Percentiles rank a stretch among this genome's conserved stretches.
These are phyloP conservation scores for Argyrosomus japonicus DNA, from an alignment of 2,113 vertebrate species.

Conservation along the genomic window DNA sequence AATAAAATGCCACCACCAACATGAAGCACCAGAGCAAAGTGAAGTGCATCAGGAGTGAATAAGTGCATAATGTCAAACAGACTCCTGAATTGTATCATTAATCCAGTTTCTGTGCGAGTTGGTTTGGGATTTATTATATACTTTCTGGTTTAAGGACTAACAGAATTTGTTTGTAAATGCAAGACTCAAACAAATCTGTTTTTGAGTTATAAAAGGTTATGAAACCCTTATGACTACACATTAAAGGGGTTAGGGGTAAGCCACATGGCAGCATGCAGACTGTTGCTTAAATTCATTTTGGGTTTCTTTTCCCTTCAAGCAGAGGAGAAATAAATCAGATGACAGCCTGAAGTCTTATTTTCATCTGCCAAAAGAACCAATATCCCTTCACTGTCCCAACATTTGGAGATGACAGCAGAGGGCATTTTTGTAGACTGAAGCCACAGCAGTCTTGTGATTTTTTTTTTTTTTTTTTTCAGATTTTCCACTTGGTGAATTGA, in stretches of 20 bases:
- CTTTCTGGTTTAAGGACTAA: conserved; percentile 24
- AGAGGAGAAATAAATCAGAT: conserved; percentile 57
- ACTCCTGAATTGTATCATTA: conserved; percentile 1
- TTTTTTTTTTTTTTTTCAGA: background rate
- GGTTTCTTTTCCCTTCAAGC: conserved; percentile 34
- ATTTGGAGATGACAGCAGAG: conserved; percentile 47
- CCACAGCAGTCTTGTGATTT: conserved; percentile 23
- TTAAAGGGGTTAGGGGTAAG: conserved; percentile 46
- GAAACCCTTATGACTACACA: conserved; percentile 43
- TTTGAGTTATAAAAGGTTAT: conserved; percentile 17
- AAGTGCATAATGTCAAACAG: conserved; percentile 20
- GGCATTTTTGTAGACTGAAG: conserved; percentile 39
- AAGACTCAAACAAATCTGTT: conserved; percentile 53
- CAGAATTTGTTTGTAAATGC: conserved; percentile 40
- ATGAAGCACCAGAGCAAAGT: background rate
- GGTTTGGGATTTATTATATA: conserved; percentile 10
- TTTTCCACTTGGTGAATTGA: conserved; percentile 52
- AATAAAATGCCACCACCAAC: background rate
- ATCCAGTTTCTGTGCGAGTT: background rate
- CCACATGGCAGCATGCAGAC: conserved; percentile 40
- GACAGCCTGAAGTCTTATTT: conserved; percentile 53
- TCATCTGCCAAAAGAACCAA: conserved; percentile 48
- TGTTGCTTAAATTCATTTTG: conserved; percentile 35
- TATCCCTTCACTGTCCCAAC: conserved; percentile 39
- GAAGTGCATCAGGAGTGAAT: background rate